phyloP scores from a whole-genome alignment of 1,140 invertebrate genomes.

The Drosophila nebulosa region DNA sequence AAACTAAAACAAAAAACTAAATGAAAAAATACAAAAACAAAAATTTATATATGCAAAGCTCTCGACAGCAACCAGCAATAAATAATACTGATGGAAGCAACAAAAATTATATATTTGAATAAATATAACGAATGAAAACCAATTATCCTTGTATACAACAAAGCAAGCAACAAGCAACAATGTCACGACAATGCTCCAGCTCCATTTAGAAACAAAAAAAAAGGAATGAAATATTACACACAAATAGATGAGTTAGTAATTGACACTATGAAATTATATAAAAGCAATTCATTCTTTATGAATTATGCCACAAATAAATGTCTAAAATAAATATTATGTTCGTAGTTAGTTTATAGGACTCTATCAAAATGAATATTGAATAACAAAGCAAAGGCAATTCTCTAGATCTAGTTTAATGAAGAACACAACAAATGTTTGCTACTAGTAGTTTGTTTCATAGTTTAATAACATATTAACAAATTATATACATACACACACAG shows the following conservation, averaged over 20 bases:
- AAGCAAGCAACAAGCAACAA: conserved; percentile 16
- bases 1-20: conserved; percentile 27
- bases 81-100: conserved; percentile 5
- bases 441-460: conserved; percentile 65
- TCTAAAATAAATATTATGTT: conserved; percentile 66
- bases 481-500: conserved; percentile 1
- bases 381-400: conserved; percentile 54
- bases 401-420: conserved; percentile 56
- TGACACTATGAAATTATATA: conserved; percentile 26
- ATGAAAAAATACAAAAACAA: conserved; percentile 29
- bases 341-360: conserved; percentile 57
- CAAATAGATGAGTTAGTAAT: conserved; percentile 11
- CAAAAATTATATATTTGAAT: not conserved
- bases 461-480: conserved; percentile 57
- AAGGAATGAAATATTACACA: conserved; percentile 17
- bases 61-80: conserved; percentile 52
- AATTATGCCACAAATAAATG: conserved; percentile 43
- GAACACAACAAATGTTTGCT: conserved; percentile 47
- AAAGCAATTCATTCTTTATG: conserved; percentile 16
- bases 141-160: conserved; percentile 61
- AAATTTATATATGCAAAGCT: conserved; percentile 47
- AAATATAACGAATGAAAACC: conserved; percentile 16
- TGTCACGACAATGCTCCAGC: conserved; percentile 48
- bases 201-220: conserved; percentile 63
- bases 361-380: conserved; percentile 21